phyloP scores from a whole-genome alignment of 2,888 invertebrate genomes.

The Norana najaformis region DNA sequence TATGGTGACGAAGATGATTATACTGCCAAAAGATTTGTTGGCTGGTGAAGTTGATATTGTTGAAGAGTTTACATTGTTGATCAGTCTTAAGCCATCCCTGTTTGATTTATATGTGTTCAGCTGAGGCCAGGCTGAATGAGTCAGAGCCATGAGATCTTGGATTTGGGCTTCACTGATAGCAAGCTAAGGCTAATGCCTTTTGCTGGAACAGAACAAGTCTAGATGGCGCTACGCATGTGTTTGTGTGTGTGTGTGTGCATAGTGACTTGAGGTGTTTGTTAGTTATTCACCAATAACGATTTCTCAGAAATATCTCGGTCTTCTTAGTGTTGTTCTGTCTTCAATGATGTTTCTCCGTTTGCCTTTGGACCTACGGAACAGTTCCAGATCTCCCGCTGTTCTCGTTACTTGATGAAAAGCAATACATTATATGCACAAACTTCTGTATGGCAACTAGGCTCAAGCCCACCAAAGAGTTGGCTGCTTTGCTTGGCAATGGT shows the following conservation, averaged over 20 bases:
- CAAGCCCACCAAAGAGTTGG: no score
- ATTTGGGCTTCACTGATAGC: not conserved
- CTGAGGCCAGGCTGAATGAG: not conserved
- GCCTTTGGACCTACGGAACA: not conserved
- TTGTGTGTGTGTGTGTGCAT: not conserved
- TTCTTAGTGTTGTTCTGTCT: not conserved
- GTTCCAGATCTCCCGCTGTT: not conserved
- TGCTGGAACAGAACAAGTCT: not conserved
- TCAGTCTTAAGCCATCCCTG: not conserved
- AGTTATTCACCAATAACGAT: not conserved
- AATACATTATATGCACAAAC: not conserved
- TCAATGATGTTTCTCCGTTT: not conserved
- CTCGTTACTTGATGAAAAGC: not conserved
- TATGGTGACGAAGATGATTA: no score
- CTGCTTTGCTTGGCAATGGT: no score
- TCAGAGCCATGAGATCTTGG: not conserved
- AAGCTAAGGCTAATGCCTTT: not conserved
- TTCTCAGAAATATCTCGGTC: not conserved
- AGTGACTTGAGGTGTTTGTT: constrained; percentile 13
- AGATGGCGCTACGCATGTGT: not conserved
- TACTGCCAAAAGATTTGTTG: not conserved
- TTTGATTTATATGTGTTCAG: not conserved
- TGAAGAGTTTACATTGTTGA: not conserved
- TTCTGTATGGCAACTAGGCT: not conserved
- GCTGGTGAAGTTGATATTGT: not conserved